Base-by-base conservation (phyloP, 2,888 invertebrate species). In the Drosophila mimetica region DNA sequence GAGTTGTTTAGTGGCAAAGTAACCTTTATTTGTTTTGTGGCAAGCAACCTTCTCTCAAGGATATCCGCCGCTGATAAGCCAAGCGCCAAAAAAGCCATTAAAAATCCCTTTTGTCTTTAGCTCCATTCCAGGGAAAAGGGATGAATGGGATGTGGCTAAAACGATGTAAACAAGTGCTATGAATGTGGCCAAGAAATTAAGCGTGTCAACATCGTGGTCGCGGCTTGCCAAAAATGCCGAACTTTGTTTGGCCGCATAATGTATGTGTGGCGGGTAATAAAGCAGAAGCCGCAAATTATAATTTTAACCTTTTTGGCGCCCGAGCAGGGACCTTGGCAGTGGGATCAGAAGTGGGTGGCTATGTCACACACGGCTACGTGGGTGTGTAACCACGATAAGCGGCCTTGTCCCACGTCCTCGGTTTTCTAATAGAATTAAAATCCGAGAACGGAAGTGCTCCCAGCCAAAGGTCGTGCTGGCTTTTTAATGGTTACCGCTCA, bases 11-110 rank as follows among this genome's bases (percentile, higher is more conserved):
- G 71, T 61, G 67, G 39, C 52, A 82, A 42, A 76, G 71, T 80
- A 88, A 80, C 86, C 84, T 88, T 88, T 84, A 86, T 88, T 88
- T 83, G 86, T 76, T 84, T 75, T 74, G 84, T 75, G 83, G 74
- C 64, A 65, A 36, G 64, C 63, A 66, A 59, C 34, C 63, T 65
- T 25, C 42, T n/a, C n/a, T n/a, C 42, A 58, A 86, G 85, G 87
- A 86, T 86, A 88, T 86, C 85, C 85, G 85, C 50, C 61, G 69
- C 71, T 71, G 85, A 86, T 86, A 88, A 88, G 78, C 58, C 48
- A 61, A 75, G 64, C 73, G 57, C 66, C 55, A 70, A 67, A 78
- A 82, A 58, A 71, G 77, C 73, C 82, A 87, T 83, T 83, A 87
- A 87, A 87, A 79, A 58, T 64, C 69, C 76, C 76, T 73, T 87